Evolutionary conservation across 2,113 vertebrate genomes (phyloP), one percentile per base, ranked within the genome.

Genomic region (Varanus salvator): DNA sequence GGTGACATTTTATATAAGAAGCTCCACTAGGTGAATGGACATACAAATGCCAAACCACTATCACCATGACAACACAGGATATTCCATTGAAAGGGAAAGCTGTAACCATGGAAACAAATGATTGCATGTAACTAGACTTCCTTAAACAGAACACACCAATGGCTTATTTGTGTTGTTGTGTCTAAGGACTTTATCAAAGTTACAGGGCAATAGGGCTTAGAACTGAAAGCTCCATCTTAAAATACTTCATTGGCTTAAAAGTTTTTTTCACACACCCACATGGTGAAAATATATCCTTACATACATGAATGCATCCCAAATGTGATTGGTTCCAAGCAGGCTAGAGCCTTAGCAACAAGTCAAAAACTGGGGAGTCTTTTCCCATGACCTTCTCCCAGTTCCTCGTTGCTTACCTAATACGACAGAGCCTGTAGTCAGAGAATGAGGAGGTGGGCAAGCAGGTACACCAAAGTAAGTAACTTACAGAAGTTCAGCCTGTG

Each of bases 51-150:
- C 88, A 94, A 76, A 91, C 81, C 48, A 87, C 11, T 31, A 93
- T 94, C 4, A 54, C 95, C 96, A 94, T 95, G 96, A 96, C 96
- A 96, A 96, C 96, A 91, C 83, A 88, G 80, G 77, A 84, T 91
- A 82, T 57, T 57, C 81, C 83, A 91, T 94, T 91, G 84, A 85
- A 87, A 87, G 80, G 93, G 89, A 90, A 78, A 78, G 89, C 90
- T 90, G 95, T 97, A 94, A 92, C 96, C 95, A 97, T 95, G 95
- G 96, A 94, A 97, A 97, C 97, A 94, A 87, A 80, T 25, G 88
- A 94, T 91, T 95, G 94, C 96, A 96, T 95, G 85, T 94, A 96
- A 87, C 84, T 87, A 89, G 92, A 25, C 15, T 52, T 71, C 90
- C 87, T 77, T 69, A 77, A 64, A 44, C 44, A 54, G 31, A 38